Evolutionary conservation across 2,797 vertebrate genomes (phyloP).

Genomic region (Sebastes oblongus): DNA sequence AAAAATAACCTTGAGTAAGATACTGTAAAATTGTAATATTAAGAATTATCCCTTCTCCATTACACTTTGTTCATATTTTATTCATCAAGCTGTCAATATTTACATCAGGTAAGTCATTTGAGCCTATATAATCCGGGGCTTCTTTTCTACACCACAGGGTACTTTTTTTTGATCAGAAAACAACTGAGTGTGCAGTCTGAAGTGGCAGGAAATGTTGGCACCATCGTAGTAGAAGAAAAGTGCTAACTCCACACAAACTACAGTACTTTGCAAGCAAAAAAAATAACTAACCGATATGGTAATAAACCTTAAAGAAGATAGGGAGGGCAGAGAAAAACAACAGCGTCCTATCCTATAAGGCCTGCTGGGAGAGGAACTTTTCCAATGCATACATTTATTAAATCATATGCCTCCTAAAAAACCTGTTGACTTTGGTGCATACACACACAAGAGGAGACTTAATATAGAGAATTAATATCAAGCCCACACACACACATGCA

Average conservation of each 20-base stretch:
- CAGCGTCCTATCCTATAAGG: not conserved
- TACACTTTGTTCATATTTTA: conserved; percentile 2
- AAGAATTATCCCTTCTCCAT: not conserved
- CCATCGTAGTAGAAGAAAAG: conserved; percentile 7
- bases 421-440: conserved; percentile 2
- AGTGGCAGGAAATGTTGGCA: conserved; percentile 16
- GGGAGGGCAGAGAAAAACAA: not conserved
- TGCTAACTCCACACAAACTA: conserved; percentile 12
- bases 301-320: not conserved
- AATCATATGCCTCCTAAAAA: not conserved
- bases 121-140: not conserved
- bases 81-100: conserved; percentile 10
- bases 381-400: not conserved
- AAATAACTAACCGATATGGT: conserved; percentile 5
- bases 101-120: not conserved
- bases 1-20: not conserved
- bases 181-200: conserved; percentile 22
- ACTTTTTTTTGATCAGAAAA: conserved; percentile 15
- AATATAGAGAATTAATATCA: conserved; percentile 2
- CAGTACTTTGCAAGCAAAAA: not conserved
- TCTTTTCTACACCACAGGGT: not conserved
- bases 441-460: not conserved
- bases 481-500: not conserved
- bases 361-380: not conserved
- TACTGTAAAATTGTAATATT: not conserved